Conservation (phyloP, 2,888 invertebrate genomes). For the Hypomecis punctinalis region DNA sequence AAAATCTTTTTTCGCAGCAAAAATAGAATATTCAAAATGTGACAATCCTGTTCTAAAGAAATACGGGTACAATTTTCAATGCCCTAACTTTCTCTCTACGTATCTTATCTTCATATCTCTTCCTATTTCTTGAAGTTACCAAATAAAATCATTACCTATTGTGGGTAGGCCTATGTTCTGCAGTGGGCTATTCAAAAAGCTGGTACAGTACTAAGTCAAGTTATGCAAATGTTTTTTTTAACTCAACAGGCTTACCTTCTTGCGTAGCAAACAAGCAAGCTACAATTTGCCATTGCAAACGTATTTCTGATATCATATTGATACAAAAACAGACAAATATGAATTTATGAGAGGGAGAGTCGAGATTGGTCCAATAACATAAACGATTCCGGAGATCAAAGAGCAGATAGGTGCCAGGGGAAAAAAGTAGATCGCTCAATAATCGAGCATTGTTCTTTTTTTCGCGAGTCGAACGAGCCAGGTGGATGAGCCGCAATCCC, state of each 20-base stretch:
- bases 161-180: too few species aligned
- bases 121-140: too few species aligned
- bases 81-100: too few species aligned
- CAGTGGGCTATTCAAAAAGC: too few species aligned
- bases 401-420: conserved; percentile 50
- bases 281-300: conserved; percentile 16
- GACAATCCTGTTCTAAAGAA: too few species aligned
- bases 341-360: conserved; percentile 44
- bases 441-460: conserved; percentile 43
- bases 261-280: conserved; percentile 3
- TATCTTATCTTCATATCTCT: too few species aligned
- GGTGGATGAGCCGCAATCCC: conserved; percentile 52
- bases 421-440: conserved; percentile 54
- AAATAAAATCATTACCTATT: too few species aligned
- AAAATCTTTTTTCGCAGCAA: too few species aligned
- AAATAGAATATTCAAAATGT: too few species aligned
- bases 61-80: too few species aligned
- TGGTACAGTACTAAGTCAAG: too few species aligned
- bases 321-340: conserved; percentile 36
- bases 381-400: conserved; percentile 59
- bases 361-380: conserved; percentile 55
- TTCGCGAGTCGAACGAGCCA: conserved; percentile 45
- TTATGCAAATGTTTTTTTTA: neutral
- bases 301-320: conserved; percentile 22
- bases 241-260: neutral